These are phyloP conservation scores for Machimus rusticus DNA, from an alignment of 2,888 invertebrate species.

Conservation along the genomic window DNA sequence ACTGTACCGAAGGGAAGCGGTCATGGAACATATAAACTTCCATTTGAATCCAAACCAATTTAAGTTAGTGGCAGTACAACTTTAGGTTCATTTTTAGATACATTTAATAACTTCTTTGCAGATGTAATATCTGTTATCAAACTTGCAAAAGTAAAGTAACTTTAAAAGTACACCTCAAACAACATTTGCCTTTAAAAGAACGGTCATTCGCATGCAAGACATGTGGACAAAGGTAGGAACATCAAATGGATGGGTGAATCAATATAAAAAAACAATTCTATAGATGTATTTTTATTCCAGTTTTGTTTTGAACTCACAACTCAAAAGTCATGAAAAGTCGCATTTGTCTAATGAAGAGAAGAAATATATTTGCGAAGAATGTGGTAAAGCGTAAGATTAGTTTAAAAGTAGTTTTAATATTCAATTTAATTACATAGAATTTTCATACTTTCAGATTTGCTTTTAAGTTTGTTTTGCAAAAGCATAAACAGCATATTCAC, in stretches of 20 bases:
- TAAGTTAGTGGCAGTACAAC: background rate
- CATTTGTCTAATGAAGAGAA: conserved; percentile 42
- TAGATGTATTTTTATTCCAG: conserved; percentile 12
- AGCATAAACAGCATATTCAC: conserved; percentile 43
- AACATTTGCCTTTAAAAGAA: conserved; percentile 43
- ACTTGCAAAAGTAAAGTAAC: conserved; percentile 45
- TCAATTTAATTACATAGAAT: background rate
- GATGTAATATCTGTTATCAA: conserved; percentile 41
- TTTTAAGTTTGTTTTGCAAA: conserved; percentile 41
- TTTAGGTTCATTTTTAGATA: background rate
- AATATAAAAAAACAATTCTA: background rate
- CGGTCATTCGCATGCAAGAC: conserved; percentile 36
- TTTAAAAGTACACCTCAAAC: conserved; percentile 43
- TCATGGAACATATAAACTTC: conserved; percentile 43
- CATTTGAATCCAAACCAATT: conserved; percentile 45
- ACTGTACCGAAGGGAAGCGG: conserved; percentile 37
- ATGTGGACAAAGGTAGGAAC: conserved; percentile 32
- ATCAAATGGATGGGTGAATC: too few relatives aligned
- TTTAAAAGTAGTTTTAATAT: background rate
- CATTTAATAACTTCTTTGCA: background rate
- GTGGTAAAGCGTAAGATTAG: conserved; percentile 40
- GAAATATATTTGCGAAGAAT: conserved; percentile 42
- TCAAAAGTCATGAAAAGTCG: conserved; percentile 45
- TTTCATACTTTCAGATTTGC: conserved; percentile 15
- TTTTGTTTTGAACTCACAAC: conserved; percentile 43